Base-by-base conservation (phyloP, 2,888 invertebrate species). In the Sphaerophoria rueppellii region DNA sequence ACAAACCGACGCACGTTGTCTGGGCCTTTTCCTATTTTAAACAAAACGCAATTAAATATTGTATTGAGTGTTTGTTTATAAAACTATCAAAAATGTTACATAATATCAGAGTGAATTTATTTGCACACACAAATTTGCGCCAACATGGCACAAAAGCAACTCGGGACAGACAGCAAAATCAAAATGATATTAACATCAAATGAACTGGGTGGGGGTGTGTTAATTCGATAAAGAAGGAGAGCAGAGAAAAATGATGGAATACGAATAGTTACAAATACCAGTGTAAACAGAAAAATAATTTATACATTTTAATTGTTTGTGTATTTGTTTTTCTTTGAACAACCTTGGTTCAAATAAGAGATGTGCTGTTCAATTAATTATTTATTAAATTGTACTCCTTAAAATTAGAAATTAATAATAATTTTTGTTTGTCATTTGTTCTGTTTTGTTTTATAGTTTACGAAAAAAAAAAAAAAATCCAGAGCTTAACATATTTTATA, bases 1-100 rank as follows among this genome's bases (percentile, higher is more conserved):
- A 52, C 37, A 52, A 40, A 40, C 40, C 40, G 12, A 40, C 40
- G 54, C 24, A 24, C 24, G 24, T 24, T 24, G 24, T 40, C 67
- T 32, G 54, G 54, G 54, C 67, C 54, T 65, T 71, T 78, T 80
- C 80, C 75, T 71, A 67, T 80, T 83, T 69, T 72, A 75, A 75
- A 60, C 34, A 37, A 40, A 24, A 60, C 40, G 46, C 14, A 79
- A 65, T 70, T 65, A 60, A 55, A 50, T 34, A 34, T 83, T 67
- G 48, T 71, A 72, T 61, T 67, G 46, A 72, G 43, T 65, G 60
- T 71, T 80, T 83, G 48, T 67, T 80, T 80, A 48, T 76, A 80
- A 54, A 69, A 80, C 67, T 61, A 76, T 57, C 79, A 69, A 43
- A 69, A 43, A 32, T 72, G 69, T 83, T 83, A 83, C 67, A 76